A percentile compares a stretch with the other conserved stretches of the same genome.
phyloP scores from a whole-genome alignment of 2,888 invertebrate species.

The Hypena proboscidalis region DNA sequence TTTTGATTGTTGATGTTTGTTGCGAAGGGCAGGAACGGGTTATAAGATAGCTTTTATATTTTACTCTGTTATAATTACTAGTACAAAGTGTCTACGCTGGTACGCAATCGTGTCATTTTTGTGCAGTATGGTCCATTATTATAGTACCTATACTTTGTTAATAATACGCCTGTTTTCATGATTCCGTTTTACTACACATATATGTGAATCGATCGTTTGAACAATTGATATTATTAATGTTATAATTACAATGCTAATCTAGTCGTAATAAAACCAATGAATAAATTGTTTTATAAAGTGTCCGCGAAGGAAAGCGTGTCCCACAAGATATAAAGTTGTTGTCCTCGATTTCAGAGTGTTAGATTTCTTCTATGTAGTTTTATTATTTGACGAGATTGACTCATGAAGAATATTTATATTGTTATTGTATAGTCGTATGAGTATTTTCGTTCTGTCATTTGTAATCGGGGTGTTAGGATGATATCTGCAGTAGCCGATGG shows the following conservation, averaged over 20 bases:
- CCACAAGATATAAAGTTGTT: constrained; percentile 67
- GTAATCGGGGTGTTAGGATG: constrained; percentile 76
- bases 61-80: constrained; percentile 71
- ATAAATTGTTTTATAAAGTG: constrained; percentile 53
- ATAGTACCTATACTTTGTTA: constrained; percentile 41
- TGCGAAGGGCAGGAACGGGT: constrained; percentile 64
- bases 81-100: constrained; percentile 66
- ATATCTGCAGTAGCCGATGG: constrained; percentile 77
- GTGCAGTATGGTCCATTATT: constrained; percentile 56
- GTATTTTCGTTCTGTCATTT: constrained; percentile 75
- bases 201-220: constrained; percentile 53
- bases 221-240: constrained; percentile 69
- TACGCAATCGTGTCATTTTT: constrained; percentile 49
- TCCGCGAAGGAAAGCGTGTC: constrained; percentile 59
- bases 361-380: constrained; percentile 78
- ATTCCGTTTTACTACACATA: constrained; percentile 49
- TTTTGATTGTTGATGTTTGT: constrained; percentile 69
- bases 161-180: constrained; percentile 48
- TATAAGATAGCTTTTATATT: constrained; percentile 74
- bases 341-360: constrained; percentile 73
- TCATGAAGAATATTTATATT: constrained; percentile 76
- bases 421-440: constrained; percentile 78
- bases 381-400: constrained; percentile 75
- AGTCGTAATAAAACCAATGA: constrained; percentile 54
- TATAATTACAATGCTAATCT: constrained; percentile 64